phyloP scores from a whole-genome alignment of 2,888 invertebrate genomes.

The Diploptera punctata region DNA sequence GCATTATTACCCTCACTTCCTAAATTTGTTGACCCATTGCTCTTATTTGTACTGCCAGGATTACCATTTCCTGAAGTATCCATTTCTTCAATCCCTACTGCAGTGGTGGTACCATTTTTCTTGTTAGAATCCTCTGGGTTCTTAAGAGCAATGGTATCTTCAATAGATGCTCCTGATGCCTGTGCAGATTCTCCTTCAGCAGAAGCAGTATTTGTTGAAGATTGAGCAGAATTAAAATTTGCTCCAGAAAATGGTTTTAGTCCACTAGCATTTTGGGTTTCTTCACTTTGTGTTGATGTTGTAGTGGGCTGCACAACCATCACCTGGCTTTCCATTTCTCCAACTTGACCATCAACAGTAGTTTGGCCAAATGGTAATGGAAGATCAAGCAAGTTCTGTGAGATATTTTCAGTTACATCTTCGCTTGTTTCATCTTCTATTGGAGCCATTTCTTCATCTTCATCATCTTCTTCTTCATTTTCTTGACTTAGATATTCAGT shows the following conservation, averaged over 20 bases:
- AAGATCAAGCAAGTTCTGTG: not conserved
- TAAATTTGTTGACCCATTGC: not conserved
- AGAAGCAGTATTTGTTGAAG: not conserved
- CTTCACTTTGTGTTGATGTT: too few species aligned
- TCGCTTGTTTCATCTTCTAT: constrained; percentile 1
- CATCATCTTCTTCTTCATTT: constrained; percentile 2
- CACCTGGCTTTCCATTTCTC: not conserved
- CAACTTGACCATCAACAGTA: not conserved
- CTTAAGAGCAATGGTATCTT: too few species aligned
- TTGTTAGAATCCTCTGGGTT: too few species aligned
- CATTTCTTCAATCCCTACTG: too few species aligned
- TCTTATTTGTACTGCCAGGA: not conserved
- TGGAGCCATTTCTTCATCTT: not conserved
- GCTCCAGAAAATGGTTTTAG: too few species aligned
- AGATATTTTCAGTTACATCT: not conserved
- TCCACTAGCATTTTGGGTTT: too few species aligned
- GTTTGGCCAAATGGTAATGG: not conserved
- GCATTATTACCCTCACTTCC: not conserved
- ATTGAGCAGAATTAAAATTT: not conserved
- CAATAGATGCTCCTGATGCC: not conserved
- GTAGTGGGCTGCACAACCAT: not conserved
- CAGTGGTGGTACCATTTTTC: too few species aligned
- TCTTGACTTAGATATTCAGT: not conserved
- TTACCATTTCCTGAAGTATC: not conserved
- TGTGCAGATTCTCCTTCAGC: not conserved